Percentiles rank a stretch among this genome's conserved stretches.
Conservation (phyloP, 2,113 vertebrate species). For the Acanthochromis polyacanthus region DNA sequence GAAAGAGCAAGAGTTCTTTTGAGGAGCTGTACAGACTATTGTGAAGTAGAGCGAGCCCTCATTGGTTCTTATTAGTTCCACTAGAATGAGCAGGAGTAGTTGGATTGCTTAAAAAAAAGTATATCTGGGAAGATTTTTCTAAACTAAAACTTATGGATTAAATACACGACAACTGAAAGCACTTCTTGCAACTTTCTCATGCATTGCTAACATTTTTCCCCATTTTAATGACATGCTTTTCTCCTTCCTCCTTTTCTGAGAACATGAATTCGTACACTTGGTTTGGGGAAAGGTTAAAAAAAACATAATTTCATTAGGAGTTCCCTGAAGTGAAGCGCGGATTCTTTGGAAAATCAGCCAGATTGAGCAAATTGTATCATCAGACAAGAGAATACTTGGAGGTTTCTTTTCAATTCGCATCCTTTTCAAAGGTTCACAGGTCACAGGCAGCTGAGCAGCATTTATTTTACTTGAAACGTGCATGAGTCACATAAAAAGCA, state of each 20-base stretch:
- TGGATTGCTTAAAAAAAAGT: constrained; percentile 21
- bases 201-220: not conserved
- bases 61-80: constrained; percentile 62
- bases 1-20: constrained; percentile 32
- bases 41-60: constrained; percentile 58
- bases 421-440: not conserved
- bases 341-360: not conserved
- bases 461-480: not conserved
- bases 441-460: not conserved
- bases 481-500: not conserved
- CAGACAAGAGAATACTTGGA: not conserved
- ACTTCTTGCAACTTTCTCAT: not conserved
- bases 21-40: constrained; percentile 40
- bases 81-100: constrained; percentile 44
- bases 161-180: constrained; percentile 3
- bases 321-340: not conserved
- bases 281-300: not conserved
- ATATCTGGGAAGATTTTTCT: constrained; percentile 22
- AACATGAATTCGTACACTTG: not conserved
- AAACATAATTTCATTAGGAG: constrained; percentile 25
- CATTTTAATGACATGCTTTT: not conserved
- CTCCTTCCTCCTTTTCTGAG: not conserved
- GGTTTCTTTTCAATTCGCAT: constrained; percentile 20
- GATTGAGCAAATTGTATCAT: not conserved
- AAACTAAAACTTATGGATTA: constrained; percentile 8